Evolutionary conservation across 2,888 invertebrate species (phyloP), one percentile per base, ranked within the genome.

Genomic region (Amiota communis): DNA sequence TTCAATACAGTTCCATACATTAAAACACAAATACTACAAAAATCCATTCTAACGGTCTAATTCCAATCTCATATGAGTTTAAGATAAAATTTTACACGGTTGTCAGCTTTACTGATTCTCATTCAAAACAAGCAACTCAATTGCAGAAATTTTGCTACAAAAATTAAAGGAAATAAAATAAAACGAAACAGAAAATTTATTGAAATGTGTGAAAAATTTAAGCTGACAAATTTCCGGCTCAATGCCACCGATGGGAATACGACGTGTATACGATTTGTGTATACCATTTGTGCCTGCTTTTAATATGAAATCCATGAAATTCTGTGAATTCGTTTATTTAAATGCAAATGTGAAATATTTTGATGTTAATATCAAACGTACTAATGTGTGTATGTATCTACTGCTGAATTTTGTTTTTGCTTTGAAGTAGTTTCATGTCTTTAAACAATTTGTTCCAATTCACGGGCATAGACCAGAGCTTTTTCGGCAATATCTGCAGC

Each of bases 161-260:
- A 59, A 59, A 59, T 36, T 36, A 6, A 36, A 59, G 47, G 65
- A 49, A 17, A 15, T 17, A 8, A 3, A 63, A 15, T 9, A n/a
- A n/a, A 12, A 46, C 13, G 46, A 46, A 13, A 46, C 64, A 11
- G 9, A 15, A 65, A 65, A 46, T 11, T 23, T 11, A 56, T 64
- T 80, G 83, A 86, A 72, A 76, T 75, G 85, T 84, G 83, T 84
- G 86, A 72, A 83, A 53, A 83, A 85, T 85, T 74, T 78, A 84
- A 86, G 82, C 83, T 85, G 83, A 84, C 83, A 84, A 84, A 84
- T 84, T 83, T 83, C 73, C 77, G 79, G 72, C 71, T 59, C 65
- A 74, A 48, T 53, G 46, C 56, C 36, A n/a, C 65, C 36, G 36
- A 36, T 71, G 59, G 15, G 48, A 61, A 23, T 1, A 23, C 23